These are phyloP conservation scores for Tupaia tana DNA, from an alignment of 2,113 vertebrate species.

Conservation along the genomic window DNA sequence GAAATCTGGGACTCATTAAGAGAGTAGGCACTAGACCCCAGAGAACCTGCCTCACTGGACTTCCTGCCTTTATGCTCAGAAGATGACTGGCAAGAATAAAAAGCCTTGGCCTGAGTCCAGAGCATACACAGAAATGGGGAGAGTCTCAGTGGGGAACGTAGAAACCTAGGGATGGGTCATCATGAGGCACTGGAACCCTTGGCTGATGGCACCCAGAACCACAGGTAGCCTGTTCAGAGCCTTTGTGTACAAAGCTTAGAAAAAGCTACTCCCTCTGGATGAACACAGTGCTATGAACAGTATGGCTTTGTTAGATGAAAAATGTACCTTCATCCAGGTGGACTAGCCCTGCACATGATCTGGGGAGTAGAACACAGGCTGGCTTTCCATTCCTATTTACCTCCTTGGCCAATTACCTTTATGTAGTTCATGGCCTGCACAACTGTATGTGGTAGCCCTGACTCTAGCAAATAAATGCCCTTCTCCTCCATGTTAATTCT, in stretches of 20 bases:
- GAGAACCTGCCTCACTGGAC: not conserved
- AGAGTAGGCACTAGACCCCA: not conserved
- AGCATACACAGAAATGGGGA: not conserved
- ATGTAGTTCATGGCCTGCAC: slow-evolving; percentile 6
- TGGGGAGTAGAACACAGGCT: not conserved
- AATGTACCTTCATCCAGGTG: slow-evolving; percentile 6
- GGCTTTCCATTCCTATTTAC: not conserved
- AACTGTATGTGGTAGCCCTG: not conserved
- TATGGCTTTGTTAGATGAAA: slow-evolving; percentile 28
- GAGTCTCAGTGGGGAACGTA: not conserved
- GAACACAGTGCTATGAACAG: not conserved
- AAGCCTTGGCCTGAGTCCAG: not conserved
- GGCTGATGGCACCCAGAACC: not conserved
- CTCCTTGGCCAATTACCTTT: not conserved
- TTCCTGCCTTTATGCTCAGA: not conserved
- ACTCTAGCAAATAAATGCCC: not conserved
- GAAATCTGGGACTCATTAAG: not conserved
- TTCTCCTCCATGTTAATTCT: not conserved
- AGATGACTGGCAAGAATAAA: slow-evolving; percentile 13
- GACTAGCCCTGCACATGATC: not conserved
- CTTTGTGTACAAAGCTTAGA: slow-evolving; percentile 26
- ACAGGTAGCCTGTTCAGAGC: not conserved
- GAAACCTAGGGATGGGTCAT: not conserved
- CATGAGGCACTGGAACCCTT: not conserved
- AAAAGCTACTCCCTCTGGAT: not conserved